phyloP scores from a whole-genome alignment of 2,113 vertebrate species.

The Hypomesus transpacificus region DNA sequence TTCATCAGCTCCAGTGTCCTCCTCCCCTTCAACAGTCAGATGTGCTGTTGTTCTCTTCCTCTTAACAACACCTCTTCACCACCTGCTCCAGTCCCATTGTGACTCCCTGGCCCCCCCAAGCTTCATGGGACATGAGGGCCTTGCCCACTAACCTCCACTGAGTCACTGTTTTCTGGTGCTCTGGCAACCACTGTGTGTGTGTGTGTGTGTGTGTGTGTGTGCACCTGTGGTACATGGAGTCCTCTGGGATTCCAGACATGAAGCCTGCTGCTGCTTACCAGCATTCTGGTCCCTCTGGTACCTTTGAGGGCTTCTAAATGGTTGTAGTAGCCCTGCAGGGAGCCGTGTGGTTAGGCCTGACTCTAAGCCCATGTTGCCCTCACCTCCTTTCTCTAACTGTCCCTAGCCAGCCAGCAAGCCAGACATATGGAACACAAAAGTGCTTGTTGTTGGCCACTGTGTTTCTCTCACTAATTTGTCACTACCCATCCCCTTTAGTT shows the following conservation, averaged over 20 bases:
- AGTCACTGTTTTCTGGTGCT: conserved; percentile 1
- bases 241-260: conserved; percentile 8
- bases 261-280: conserved; percentile 1
- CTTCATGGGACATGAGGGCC: not conserved
- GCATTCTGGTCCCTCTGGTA: conserved; percentile 1
- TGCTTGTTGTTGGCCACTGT: not conserved
- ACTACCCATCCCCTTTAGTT: not conserved
- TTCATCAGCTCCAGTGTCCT: not conserved
- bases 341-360: not conserved
- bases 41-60: not conserved
- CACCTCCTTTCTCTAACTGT: no score
- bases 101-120: not conserved
- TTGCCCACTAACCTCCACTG: not conserved
- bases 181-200: not conserved
- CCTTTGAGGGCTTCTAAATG: not conserved
- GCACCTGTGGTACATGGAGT: not conserved
- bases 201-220: conserved; percentile 6
- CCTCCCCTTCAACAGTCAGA: not conserved
- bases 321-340: not conserved
- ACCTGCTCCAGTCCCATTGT: not conserved
- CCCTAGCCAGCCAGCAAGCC: no score
- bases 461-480: not conserved
- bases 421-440: no score
- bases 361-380: no score
- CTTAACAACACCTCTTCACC: not conserved